These are phyloP conservation scores for Chionis minor DNA, from an alignment of 2,113 vertebrate species.

Conservation along the genomic window DNA sequence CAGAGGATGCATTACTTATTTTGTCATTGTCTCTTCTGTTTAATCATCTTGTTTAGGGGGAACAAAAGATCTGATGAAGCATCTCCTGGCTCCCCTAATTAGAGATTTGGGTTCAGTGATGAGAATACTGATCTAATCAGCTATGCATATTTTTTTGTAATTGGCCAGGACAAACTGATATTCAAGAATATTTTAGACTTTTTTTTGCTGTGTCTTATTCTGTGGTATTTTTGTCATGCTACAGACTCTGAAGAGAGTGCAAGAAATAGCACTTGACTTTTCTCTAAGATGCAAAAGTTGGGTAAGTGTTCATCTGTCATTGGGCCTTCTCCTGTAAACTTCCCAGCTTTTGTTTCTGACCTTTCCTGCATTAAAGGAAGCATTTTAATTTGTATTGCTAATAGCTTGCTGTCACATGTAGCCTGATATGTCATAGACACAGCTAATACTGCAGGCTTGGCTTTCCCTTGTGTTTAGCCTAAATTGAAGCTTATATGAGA, in stretches of 20 bases:
- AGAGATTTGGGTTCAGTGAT: neutral
- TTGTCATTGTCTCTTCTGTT: neutral
- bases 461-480: neutral
- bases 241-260: neutral
- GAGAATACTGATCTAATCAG: neutral
- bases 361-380: neutral
- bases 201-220: neutral
- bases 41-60: neutral
- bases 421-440: neutral
- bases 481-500: neutral
- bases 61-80: neutral
- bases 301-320: neutral
- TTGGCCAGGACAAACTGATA: neutral
- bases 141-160: neutral
- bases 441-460: fast-evolving
- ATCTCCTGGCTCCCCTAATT: neutral
- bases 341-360: neutral
- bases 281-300: neutral
- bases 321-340: neutral
- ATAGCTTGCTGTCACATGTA: neutral
- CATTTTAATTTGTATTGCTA: neutral
- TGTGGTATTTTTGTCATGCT: neutral
- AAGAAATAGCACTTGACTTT: neutral
- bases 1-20: neutral
- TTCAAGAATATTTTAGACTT: neutral